Percentiles rank a stretch among this genome's conserved stretches.
These are phyloP conservation scores for Drosophila cognata DNA, from an alignment of 2,888 invertebrate genomes.

Conservation along the genomic window DNA sequence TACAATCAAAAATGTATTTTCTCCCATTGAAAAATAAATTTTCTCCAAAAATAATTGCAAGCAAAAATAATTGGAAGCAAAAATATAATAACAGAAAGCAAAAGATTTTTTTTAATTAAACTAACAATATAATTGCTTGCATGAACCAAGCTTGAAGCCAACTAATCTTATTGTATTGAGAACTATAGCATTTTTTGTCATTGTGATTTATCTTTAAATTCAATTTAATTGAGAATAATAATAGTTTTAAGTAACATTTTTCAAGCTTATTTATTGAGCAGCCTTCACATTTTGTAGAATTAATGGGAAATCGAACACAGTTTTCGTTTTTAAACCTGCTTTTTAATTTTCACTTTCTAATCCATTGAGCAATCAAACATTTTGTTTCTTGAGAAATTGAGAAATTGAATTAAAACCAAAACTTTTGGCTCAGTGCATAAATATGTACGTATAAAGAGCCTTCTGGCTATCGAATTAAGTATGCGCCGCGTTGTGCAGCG, in stretches of 20 bases:
- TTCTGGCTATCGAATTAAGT: conserved; percentile 53
- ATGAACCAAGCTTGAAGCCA: background rate
- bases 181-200: background rate
- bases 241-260: background rate
- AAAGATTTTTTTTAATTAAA: background rate
- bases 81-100: background rate
- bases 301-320: background rate
- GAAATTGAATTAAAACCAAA: background rate
- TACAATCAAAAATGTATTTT: background rate
- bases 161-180: background rate
- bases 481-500: conserved; percentile 62
- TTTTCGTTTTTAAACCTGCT: background rate
- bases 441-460: background rate
- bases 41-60: background rate
- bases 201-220: background rate
- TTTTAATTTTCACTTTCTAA: background rate
- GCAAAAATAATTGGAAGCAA: background rate
- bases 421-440: background rate
- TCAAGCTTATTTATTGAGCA: too few species aligned
- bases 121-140: too few species aligned
- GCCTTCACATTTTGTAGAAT: background rate
- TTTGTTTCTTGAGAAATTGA: background rate
- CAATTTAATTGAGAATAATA: background rate
- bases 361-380: background rate
- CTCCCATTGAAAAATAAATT: background rate